Percentiles rank a stretch among this genome's conserved stretches.
These are phyloP conservation scores for Myathropa florea DNA, from an alignment of 2,888 invertebrate species.

Conservation along the genomic window DNA sequence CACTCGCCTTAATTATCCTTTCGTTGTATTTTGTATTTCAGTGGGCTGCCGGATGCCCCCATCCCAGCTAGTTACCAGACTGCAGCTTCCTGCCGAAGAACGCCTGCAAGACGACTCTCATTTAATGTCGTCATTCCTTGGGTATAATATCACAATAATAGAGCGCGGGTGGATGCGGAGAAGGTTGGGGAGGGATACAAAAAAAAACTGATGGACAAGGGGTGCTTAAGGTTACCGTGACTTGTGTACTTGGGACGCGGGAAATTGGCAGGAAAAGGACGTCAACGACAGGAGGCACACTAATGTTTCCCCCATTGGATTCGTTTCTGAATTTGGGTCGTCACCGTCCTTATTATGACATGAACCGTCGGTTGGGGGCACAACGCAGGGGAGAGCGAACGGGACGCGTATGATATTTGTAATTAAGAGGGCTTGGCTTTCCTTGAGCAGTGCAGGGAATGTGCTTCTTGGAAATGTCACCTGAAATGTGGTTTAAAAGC, in stretches of 20 bases:
- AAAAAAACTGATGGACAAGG: too few species aligned
- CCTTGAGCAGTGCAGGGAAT: not conserved
- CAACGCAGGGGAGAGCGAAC: too few species aligned
- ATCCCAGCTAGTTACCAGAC: not conserved
- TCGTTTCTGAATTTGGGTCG: slow-evolving; percentile 5
- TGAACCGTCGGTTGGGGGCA: not conserved
- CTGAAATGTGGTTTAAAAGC: not conserved
- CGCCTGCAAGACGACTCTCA: slow-evolving; percentile 13
- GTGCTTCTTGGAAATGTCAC: not conserved
- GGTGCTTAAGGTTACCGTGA: slow-evolving; percentile 2
- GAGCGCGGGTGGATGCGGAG: not conserved
- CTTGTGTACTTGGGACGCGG: not conserved
- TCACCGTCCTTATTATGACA: not conserved
- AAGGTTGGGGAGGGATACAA: too few species aligned
- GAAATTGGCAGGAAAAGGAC: not conserved
- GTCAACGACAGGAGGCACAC: not conserved
- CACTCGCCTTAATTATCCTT: slow-evolving; percentile 9
- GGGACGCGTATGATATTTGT: not conserved
- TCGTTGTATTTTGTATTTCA: not conserved
- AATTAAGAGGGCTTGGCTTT: slow-evolving; percentile 10
- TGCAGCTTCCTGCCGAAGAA: slow-evolving; percentile 5
- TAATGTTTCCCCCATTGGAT: not conserved
- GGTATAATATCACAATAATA: slow-evolving; percentile 1
- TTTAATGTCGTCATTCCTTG: slow-evolving; percentile 8
- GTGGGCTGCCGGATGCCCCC: not conserved